A percentile compares a stretch with the other conserved stretches of the same genome.
Evolutionary conservation across 2,113 vertebrate genomes (phyloP).

Genomic region (Apteryx mantelli): DNA sequence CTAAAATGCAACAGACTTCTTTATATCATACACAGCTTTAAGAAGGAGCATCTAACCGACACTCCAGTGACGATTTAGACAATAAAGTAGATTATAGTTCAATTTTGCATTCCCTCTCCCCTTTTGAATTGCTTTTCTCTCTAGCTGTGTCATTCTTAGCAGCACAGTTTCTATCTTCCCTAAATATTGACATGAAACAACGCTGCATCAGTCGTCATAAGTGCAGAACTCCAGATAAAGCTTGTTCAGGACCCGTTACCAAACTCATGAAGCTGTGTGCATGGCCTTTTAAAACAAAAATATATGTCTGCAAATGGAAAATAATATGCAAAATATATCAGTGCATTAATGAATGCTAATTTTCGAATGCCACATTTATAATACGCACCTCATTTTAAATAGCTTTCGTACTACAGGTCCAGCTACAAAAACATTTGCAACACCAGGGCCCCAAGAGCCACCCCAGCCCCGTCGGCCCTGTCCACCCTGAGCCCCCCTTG

Average conservation of each 20-base stretch:
- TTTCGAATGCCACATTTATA: neutral
- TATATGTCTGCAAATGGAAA: neutral
- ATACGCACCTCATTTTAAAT: neutral
- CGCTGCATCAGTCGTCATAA: neutral
- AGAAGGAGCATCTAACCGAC: neutral
- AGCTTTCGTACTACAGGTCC: neutral
- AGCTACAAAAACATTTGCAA: neutral
- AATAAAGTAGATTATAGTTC: neutral
- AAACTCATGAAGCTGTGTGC: neutral
- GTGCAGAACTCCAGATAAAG: neutral
- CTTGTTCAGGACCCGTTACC: neutral
- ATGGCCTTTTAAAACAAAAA: neutral
- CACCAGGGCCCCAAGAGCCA: neutral
- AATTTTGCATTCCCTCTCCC: neutral
- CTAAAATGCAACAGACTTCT: neutral
- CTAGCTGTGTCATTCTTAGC: neutral
- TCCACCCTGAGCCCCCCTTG: accelerated
- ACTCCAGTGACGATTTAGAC: neutral
- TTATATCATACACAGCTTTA: neutral
- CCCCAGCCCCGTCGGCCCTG: neutral
- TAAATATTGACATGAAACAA: neutral
- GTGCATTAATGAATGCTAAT: neutral
- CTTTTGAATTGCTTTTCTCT: neutral
- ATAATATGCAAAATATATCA: neutral
- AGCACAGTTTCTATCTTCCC: neutral